Evolutionary conservation across 1,140 invertebrate species (phyloP).

Genomic region (Dendroctonus valens): DNA sequence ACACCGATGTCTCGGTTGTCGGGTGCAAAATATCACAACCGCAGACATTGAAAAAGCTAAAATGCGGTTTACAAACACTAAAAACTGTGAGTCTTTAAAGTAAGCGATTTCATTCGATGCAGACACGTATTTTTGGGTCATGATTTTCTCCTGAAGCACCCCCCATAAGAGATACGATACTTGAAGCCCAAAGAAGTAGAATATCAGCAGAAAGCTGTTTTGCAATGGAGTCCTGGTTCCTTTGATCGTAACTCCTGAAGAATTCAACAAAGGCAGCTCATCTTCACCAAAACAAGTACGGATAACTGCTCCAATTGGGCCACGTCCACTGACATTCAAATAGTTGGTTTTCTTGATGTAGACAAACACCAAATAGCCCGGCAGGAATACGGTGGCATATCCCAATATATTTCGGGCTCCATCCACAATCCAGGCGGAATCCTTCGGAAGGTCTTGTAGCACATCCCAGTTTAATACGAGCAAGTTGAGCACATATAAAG

Average conservation of each 20-base stretch:
- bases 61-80: slow-evolving; percentile 92
- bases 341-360: slow-evolving; percentile 80
- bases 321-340: slow-evolving; percentile 73
- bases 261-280: slow-evolving; percentile 36
- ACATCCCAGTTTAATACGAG: slow-evolving; percentile 33
- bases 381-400: slow-evolving; percentile 86
- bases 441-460: slow-evolving; percentile 37
- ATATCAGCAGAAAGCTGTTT: slow-evolving; percentile 61
- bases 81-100: slow-evolving; percentile 92
- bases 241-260: slow-evolving; percentile 42
- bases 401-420: slow-evolving; percentile 79
- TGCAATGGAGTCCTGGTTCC: slow-evolving; percentile 53
- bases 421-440: slow-evolving; percentile 75
- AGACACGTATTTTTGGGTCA: slow-evolving; percentile 76
- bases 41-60: slow-evolving; percentile 78
- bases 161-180: slow-evolving; percentile 92
- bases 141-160: slow-evolving; percentile 89
- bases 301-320: slow-evolving; percentile 57
- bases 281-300: slow-evolving; percentile 64
- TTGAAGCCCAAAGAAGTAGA: slow-evolving; percentile 89
- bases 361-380: slow-evolving; percentile 80
- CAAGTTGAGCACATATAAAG: slow-evolving; percentile 40
- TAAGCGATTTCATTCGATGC: slow-evolving; percentile 59
- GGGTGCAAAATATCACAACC: slow-evolving; percentile 54
- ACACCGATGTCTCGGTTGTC: slow-evolving; percentile 72